Percentiles rank a stretch among this genome's conserved stretches.
These are phyloP conservation scores for Sycophila sp. DNA, from an alignment of 1,140 invertebrate genomes.

Conservation along the genomic window DNA sequence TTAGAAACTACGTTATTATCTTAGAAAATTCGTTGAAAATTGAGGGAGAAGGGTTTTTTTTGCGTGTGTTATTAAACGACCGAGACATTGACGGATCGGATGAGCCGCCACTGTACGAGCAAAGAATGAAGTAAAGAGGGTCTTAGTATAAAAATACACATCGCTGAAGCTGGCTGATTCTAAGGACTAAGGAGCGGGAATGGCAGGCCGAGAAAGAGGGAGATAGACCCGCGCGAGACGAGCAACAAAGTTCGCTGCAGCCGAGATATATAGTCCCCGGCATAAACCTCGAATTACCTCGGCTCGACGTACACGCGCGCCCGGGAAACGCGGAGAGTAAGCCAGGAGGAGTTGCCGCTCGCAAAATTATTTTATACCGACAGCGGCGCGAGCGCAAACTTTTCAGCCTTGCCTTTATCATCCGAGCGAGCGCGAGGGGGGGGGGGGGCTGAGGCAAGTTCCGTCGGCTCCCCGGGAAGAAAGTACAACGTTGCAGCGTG, in stretches of 20 bases:
- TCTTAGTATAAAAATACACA: constrained; percentile 4
- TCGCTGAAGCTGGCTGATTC: background rate
- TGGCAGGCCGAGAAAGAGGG: background rate
- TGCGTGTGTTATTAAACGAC: too few relatives aligned
- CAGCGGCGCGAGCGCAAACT: too few relatives aligned
- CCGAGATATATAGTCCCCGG: constrained; percentile 16
- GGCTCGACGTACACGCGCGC: background rate
- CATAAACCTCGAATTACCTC: constrained; percentile 37
- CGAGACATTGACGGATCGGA: too few relatives aligned
- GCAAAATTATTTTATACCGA: constrained; percentile 42
- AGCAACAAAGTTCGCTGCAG: constrained; percentile 17
- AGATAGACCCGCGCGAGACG: background rate
- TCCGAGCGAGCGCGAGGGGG: background rate
- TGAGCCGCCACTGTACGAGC: too few relatives aligned
- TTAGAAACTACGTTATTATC: too few relatives aligned
- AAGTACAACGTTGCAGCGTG: background rate
- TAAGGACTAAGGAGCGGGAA: background rate
- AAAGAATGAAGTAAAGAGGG: too few relatives aligned
- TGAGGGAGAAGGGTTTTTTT: too few relatives aligned
- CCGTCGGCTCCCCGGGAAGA: too few relatives aligned
- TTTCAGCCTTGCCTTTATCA: constrained; percentile 32
- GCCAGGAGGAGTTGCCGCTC: background rate
- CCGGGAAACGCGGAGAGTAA: background rate
- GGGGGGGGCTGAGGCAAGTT: too few relatives aligned
- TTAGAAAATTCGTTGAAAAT: too few relatives aligned